phyloP scores from a whole-genome alignment of 2,113 vertebrate species.

The Nothobranchius kuhntae region DNA sequence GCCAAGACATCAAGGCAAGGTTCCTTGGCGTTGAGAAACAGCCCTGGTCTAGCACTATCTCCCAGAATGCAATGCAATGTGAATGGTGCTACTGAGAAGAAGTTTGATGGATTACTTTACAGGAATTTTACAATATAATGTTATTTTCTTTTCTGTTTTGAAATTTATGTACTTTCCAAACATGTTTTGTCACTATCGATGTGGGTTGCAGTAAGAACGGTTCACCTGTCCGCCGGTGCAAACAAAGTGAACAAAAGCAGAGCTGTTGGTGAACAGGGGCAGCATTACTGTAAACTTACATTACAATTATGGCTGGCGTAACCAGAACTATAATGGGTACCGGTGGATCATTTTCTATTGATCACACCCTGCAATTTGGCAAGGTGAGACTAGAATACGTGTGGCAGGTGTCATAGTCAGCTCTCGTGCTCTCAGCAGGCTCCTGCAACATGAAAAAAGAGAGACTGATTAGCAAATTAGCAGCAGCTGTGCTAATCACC shows the following conservation, averaged over 20 bases:
- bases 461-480: constrained; percentile 17
- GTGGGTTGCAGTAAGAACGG: too few relatives aligned
- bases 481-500: constrained; percentile 19
- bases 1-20: too few relatives aligned
- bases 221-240: neutral
- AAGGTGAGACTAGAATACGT: neutral
- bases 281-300: neutral
- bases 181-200: too few relatives aligned
- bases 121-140: too few relatives aligned
- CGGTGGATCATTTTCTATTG: neutral
- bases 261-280: neutral
- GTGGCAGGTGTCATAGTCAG: neutral
- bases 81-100: too few relatives aligned
- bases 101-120: too few relatives aligned
- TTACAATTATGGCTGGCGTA: neutral
- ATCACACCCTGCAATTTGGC: neutral
- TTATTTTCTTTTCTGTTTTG: too few relatives aligned
- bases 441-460: constrained; percentile 3
- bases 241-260: neutral
- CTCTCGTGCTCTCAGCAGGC: constrained; percentile 6
- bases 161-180: neutral
- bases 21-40: too few relatives aligned
- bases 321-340: neutral
- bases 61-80: too few relatives aligned
- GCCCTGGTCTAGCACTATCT: too few relatives aligned